Conservation (phyloP, 2,888 invertebrate genomes). For the Cyrtodaria siliqua region DNA sequence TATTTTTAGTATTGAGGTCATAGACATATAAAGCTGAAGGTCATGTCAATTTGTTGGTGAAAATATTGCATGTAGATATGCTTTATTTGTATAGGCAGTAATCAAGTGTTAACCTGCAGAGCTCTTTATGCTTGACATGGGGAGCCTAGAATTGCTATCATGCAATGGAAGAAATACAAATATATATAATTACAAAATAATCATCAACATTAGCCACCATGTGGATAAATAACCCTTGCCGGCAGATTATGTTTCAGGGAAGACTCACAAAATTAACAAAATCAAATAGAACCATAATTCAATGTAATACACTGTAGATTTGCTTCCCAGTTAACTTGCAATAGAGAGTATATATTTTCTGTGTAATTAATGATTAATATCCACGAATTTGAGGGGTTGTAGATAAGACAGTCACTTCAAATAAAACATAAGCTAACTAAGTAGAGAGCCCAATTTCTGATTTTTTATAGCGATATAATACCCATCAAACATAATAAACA, state of each 20-base stretch:
- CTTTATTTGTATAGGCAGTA: too few relatives aligned
- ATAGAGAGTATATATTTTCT: slow-evolving; percentile 39
- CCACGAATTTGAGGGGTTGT: slow-evolving; percentile 36
- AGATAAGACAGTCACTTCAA: slow-evolving; percentile 40
- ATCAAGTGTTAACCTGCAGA: too few relatives aligned
- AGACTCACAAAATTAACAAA: slow-evolving; percentile 58
- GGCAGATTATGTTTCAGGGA: slow-evolving; percentile 35
- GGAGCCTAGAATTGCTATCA: slow-evolving; percentile 44
- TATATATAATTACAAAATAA: slow-evolving; percentile 56
- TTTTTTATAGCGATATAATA: slow-evolving; percentile 59
- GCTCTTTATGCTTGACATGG: slow-evolving; percentile 21
- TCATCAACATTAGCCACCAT: slow-evolving; percentile 47
- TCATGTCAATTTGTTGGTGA: too few relatives aligned
- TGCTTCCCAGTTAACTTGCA: slow-evolving; percentile 21
- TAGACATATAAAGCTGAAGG: too few relatives aligned
- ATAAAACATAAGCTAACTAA: slow-evolving; percentile 58
- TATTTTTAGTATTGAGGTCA: too few relatives aligned
- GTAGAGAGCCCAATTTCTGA: slow-evolving; percentile 32
- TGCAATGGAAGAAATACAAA: slow-evolving; percentile 46
- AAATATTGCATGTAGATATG: too few relatives aligned
- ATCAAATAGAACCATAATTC: slow-evolving; percentile 58
- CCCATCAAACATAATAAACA: slow-evolving; percentile 48
- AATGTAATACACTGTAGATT: slow-evolving; percentile 47
- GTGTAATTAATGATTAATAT: slow-evolving; percentile 58
- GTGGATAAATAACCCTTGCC: slow-evolving; percentile 35